phyloP scores from a whole-genome alignment of 2,797 vertebrate species.

The Propithecus deckenii region DNA sequence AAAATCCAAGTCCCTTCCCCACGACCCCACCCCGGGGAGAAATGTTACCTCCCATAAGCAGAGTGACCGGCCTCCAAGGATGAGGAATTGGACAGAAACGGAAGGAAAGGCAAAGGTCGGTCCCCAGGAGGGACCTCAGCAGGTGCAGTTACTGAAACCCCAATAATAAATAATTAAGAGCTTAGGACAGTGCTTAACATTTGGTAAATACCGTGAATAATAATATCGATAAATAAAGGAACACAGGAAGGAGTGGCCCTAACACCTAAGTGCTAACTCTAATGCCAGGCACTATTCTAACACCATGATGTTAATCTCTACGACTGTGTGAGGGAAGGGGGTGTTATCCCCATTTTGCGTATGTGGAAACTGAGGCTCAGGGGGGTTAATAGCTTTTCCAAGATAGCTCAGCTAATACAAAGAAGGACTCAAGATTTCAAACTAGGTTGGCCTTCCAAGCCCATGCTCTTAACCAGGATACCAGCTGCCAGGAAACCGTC shows the following conservation, averaged over 20 bases:
- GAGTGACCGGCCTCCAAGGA: neutral
- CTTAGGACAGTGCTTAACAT: neutral
- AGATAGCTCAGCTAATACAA: neutral
- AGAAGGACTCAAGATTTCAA: neutral
- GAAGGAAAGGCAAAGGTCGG: neutral
- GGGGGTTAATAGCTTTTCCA: too few species aligned
- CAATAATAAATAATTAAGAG: neutral
- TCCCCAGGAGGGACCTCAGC: neutral
- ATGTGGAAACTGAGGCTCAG: neutral
- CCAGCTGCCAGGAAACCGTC: neutral
- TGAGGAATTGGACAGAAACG: neutral
- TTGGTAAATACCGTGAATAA: neutral
- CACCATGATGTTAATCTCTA: accelerated
- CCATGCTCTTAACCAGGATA: neutral
- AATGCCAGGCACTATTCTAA: neutral
- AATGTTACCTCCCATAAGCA: neutral
- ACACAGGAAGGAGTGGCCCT: too few species aligned
- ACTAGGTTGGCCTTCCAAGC: neutral
- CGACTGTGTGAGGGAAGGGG: neutral
- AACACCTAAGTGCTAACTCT: neutral
- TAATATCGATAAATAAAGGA: neutral
- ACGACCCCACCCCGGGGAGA: neutral
- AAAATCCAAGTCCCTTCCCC: neutral
- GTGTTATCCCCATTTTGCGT: neutral
- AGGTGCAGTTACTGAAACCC: neutral